phyloP scores from a whole-genome alignment of 2,797 vertebrate genomes.

The Sciaenops ocellatus region DNA sequence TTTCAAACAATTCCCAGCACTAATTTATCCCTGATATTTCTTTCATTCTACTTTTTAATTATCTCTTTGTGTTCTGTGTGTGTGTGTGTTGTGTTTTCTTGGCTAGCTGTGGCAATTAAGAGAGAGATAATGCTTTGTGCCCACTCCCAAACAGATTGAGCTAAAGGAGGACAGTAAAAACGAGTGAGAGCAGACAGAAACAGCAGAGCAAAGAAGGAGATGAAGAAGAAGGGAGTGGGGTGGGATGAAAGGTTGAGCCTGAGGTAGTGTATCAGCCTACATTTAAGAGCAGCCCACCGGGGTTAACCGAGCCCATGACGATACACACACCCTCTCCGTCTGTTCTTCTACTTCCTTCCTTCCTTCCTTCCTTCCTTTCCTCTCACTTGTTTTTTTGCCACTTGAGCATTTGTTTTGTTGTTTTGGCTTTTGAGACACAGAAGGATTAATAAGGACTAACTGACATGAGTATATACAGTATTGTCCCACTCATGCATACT shows the following conservation, averaged over 20 bases:
- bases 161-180: slow-evolving; percentile 41
- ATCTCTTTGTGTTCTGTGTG: slow-evolving; percentile 28
- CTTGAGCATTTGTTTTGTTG: slow-evolving; percentile 28
- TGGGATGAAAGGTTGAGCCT: slow-evolving; percentile 68
- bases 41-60: slow-evolving; percentile 40
- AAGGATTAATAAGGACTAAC: slow-evolving; percentile 5
- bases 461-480: not conserved
- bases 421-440: slow-evolving; percentile 29
- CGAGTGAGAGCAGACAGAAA: slow-evolving; percentile 33
- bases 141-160: slow-evolving; percentile 64
- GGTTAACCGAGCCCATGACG: slow-evolving; percentile 58
- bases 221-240: slow-evolving; percentile 43
- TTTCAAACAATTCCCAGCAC: not conserved
- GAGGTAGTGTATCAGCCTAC: slow-evolving; percentile 66
- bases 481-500: slow-evolving; percentile 25
- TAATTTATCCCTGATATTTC: slow-evolving; percentile 28
- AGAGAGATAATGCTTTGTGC: slow-evolving; percentile 63
- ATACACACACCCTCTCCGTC: slow-evolving; percentile 39
- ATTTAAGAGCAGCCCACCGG: slow-evolving; percentile 63
- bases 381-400: slow-evolving; percentile 31
- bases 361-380: slow-evolving; percentile 6
- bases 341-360: slow-evolving; percentile 10
- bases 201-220: slow-evolving; percentile 40
- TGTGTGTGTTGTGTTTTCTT: slow-evolving; percentile 40
- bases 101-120: slow-evolving; percentile 63